A percentile compares a stretch with the other conserved stretches of the same genome.
Evolutionary conservation across 2,888 invertebrate genomes (phyloP).

Genomic region (Itoplectis maculator): DNA sequence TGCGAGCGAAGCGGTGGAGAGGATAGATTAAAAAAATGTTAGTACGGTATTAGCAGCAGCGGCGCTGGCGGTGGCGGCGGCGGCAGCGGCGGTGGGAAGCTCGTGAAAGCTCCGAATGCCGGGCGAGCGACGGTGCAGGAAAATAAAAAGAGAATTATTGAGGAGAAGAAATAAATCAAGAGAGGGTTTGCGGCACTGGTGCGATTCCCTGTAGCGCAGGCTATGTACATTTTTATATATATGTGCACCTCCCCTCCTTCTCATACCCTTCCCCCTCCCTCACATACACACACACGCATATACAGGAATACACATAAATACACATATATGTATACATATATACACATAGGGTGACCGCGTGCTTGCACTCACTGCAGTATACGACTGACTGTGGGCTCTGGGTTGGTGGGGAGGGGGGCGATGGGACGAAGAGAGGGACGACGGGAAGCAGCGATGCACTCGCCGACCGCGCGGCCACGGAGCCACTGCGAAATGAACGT

Average conservation of each 20-base stretch:
- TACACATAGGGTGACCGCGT: constrained; percentile 19
- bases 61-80: neutral
- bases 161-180: constrained; percentile 79
- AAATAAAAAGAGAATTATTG: constrained; percentile 80
- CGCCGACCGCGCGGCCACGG: constrained; percentile 32
- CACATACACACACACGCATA: too few relatives aligned
- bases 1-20: constrained; percentile 21
- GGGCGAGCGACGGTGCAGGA: constrained; percentile 61
- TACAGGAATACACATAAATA: too few relatives aligned
- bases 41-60: constrained; percentile 36
- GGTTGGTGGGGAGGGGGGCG: neutral
- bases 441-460: constrained; percentile 37
- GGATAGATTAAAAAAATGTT: constrained; percentile 76
- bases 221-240: constrained; percentile 13
- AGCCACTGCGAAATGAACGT: constrained; percentile 75
- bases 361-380: constrained; percentile 24
- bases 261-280: too few relatives aligned
- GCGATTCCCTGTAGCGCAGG: constrained; percentile 41
- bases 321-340: constrained; percentile 9
- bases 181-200: constrained; percentile 53
- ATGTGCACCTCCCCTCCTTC: too few relatives aligned
- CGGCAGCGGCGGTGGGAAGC: constrained; percentile 38
- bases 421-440: neutral
- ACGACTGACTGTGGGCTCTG: too few relatives aligned
- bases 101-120: constrained; percentile 60